Base-by-base conservation (phyloP, 1,140 invertebrate genomes). In the Drosophila oshimai region DNA sequence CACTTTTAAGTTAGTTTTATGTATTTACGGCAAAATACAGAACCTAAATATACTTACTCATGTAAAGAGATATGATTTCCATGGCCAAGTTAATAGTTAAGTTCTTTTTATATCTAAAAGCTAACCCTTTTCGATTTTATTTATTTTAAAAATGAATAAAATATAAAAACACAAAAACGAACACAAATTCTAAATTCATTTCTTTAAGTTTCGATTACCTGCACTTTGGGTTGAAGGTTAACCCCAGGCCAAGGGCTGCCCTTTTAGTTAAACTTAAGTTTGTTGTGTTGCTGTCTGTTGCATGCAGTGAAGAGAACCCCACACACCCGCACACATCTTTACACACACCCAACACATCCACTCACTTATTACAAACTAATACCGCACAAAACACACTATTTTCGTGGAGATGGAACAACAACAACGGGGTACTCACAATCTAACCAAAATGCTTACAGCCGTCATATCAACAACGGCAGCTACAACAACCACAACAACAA, bases 81-180 rank as follows among this genome's bases (percentile, higher is more conserved):
- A 44, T 44, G 55, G 54, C 33, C 55, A 58, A 58, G 33, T 34
- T 73, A 68, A 54, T 31, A 57, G 47, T 76, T 81, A 81, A 73
- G 73, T 83, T 77, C 50, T 28, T 57, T 51, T 36, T 26, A 36
- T 54, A 65, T 15, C 34, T 46, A 22, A 62, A 51, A 28, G 33
- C 37, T 50, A 54, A 41, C 31, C 31, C 34, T 41, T 72, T 58
- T 67, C 37, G 45, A 70, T 79, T 88, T 88, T 88, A 88, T 88
- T 88, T 88, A 68, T 88, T 88, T 88, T 6, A 57, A 81, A 88
- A 88, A 88, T 88, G 74, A 88, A 88, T 88, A 83, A 88, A 88
- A 79, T 57, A 67, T 74, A 50, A 62, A 55, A 81, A 62, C 55
- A 72, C 49, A 41, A 51, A 72, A 54, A 73, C 36, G 46, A 71